Evolutionary conservation across 2,113 vertebrate genomes (phyloP).

Genomic region (Zosterops pallidus): DNA sequence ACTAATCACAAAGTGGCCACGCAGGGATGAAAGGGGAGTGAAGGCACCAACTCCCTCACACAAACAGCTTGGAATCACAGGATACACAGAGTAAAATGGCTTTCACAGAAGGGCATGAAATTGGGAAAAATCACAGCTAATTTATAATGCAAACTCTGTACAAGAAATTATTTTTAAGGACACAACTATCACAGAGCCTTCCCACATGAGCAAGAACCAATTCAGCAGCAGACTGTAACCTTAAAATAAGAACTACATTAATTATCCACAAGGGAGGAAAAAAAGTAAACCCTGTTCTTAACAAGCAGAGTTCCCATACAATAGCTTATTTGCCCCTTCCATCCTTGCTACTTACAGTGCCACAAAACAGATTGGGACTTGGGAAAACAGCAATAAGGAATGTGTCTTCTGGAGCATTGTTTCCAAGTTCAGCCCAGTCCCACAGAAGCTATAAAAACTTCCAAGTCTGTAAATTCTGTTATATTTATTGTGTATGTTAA

Average conservation of each 20-base stretch:
- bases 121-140: not conserved
- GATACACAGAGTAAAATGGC: not conserved
- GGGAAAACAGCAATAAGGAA: not conserved
- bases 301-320: not conserved
- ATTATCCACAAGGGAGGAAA: not conserved
- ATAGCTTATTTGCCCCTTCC: slow-evolving; percentile 16
- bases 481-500: not conserved
- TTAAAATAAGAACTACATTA: not conserved
- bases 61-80: not conserved
- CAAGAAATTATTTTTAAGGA: not conserved
- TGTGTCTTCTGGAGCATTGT: not conserved
- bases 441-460: slow-evolving; percentile 20
- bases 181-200: not conserved
- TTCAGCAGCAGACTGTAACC: not conserved
- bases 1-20: not conserved
- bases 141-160: not conserved
- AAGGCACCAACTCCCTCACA: not conserved
- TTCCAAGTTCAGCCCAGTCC: not conserved
- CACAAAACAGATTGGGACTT: not conserved
- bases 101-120: not conserved
- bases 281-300: not conserved
- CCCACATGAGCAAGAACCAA: not conserved
- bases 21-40: not conserved
- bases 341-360: not conserved
- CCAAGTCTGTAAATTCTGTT: not conserved